phyloP scores from a whole-genome alignment of 2,797 vertebrate genomes.

The Chiroxiphia lanceolata region DNA sequence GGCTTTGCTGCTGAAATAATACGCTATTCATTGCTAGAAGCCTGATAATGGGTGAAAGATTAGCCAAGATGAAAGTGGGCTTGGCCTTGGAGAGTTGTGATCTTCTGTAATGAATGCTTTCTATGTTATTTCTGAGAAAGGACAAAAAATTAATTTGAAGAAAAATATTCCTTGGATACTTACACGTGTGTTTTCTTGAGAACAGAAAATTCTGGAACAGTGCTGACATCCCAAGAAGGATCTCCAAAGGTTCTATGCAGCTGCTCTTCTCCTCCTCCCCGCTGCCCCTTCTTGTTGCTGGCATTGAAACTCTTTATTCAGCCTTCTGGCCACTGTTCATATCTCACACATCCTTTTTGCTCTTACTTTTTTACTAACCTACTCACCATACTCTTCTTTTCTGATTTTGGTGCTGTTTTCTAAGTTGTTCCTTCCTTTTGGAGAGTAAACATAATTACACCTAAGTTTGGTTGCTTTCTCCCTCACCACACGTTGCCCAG shows the following conservation, averaged over 20 bases:
- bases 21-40: neutral
- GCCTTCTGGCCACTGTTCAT: neutral
- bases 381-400: neutral
- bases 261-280: neutral
- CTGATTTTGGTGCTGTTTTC: neutral
- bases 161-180: neutral
- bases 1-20: slow-evolving; percentile 36
- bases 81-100: neutral
- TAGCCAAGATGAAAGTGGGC: neutral
- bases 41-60: neutral
- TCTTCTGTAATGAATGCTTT: neutral
- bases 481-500: neutral
- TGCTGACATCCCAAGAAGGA: neutral
- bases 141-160: neutral
- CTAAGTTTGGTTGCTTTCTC: neutral
- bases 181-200: neutral
- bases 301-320: neutral
- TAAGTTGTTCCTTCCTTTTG: neutral
- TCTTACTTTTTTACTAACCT: neutral
- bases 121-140: neutral
- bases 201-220: neutral
- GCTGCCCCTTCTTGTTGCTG: neutral
- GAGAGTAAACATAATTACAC: neutral
- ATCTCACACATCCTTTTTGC: neutral
- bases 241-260: neutral